Evolutionary conservation across 1,140 invertebrate genomes (phyloP), one percentile per base, ranked within the genome.

Genomic region (Achatina immaculata): DNA sequence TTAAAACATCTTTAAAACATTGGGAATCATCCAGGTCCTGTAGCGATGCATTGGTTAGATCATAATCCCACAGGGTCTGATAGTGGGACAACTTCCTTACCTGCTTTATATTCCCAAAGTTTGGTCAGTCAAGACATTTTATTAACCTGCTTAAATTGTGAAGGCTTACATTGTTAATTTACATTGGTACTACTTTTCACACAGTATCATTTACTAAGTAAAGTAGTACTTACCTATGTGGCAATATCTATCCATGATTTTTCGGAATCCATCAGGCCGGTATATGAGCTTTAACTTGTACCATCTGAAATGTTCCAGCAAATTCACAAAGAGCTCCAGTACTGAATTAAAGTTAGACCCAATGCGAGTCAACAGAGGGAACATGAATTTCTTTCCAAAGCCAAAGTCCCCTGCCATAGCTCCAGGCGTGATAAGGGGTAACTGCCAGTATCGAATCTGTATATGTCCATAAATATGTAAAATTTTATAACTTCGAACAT

Each of bases 361-460:
- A 92, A 98, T 94, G 66, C 96, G 92, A 0, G 96, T 98, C 28
- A 98, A 91, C 0, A 95, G 94, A 0, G 94, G 94, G 89, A 95
- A 98, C 81, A 93, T 81, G 16, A 90, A 3, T 88, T 87, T 68
- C 86, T 88, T 88, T 83, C 83, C 78, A 16, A 71, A 42, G 0
- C 84, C 93, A 89, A 97, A 97, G 66, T 95, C 94, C 71, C 95
- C 94, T 0, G 95, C 95, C 87, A 96, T 95, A 0, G 94, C 96
- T 0, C 95, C 95, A 0, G 96, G 94, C 0, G 96, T 97, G 7
- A 98, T 88, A 9, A 98, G 94, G 0, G 97, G 97, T 28, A 97
- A 95, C 7, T 94, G 85, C 97, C 97, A 98, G 36, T 83, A 86
- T 42, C 77, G 71, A 34, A 82, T 83, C 83, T 86, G 85, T 14